Evolutionary conservation across 2,888 invertebrate genomes (phyloP), one percentile per base, ranked within the genome.

Genomic region (Synergus japonicus): DNA sequence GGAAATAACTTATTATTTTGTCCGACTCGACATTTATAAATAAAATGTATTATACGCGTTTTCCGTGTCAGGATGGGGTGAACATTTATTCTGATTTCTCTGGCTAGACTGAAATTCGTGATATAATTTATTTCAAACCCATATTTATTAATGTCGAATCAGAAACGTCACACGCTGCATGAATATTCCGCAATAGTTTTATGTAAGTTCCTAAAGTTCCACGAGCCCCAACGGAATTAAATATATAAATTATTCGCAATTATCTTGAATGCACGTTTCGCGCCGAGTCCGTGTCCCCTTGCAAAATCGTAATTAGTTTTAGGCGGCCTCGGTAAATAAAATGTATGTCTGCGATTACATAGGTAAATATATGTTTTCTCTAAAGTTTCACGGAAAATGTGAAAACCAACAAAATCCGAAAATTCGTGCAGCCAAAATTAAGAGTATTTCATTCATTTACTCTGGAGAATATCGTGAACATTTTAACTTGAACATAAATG

Each of bases 241-340:
- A 73, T 73, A 73, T 73, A 73, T 73, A 73, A 73, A 73, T 73
- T 73, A 73, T 73, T 54, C 73, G 73, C 54, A 73, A 73, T 73
- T 73, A 73, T 73, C 73, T 54, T 73, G 73, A 73, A 73, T 73
- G 73, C 73, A 73, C 73, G 73, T 73, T 73, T 73, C 73, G 73
- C 73, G 37, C 54, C 73, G 73, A 54, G 73, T 73, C 29, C 46
- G 49, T 37, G 73, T 54, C 73, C 73, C 73, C 73, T 73, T 73
- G 73, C 73, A 73, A 73, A 73, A 73, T 73, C 73, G 73, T 73
- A 73, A 73, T 73, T 73, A 73, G 73, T 73, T 73, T 73, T 73
- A 73, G 54, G 37, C 73, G 73, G 73, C 73, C 73, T 73, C 73
- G 73, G 73, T 73, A 54, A 73, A 73, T 73, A 73, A 73, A 73